Conservation (phyloP, 2,113 vertebrate genomes). For the Eonycteris spelaea region DNA sequence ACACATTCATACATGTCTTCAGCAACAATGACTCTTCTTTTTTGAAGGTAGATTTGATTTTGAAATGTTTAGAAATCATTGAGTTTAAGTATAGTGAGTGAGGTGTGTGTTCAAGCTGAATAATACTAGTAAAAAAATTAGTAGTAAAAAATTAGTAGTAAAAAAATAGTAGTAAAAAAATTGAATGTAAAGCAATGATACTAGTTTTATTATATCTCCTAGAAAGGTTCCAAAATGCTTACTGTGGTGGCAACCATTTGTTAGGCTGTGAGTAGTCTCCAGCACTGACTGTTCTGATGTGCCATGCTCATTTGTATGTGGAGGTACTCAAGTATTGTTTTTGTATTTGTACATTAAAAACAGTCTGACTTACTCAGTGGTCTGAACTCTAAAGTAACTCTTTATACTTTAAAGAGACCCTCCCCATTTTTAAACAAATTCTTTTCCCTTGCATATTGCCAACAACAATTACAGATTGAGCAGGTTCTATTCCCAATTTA, state of each 20-base stretch:
- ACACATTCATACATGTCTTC: not conserved
- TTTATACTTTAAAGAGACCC: too few species aligned
- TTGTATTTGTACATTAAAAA: too few species aligned
- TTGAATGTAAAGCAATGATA: not conserved
- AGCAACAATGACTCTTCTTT: not conserved
- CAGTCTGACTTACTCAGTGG: too few species aligned
- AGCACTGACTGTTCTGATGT: not conserved
- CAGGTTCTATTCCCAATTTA: too few species aligned
- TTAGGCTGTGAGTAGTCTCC: not conserved
- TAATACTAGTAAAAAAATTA: too few species aligned
- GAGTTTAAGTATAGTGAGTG: not conserved
- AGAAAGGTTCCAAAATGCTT: not conserved
- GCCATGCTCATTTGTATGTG: not conserved
- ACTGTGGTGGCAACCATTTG: not conserved
- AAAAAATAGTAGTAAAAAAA: too few species aligned
- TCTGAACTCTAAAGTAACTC: too few species aligned
- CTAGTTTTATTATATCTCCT: not conserved
- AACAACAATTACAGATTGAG: too few species aligned
- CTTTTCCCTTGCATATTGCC: too few species aligned
- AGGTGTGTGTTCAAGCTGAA: not conserved
- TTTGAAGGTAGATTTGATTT: constrained; percentile 13
- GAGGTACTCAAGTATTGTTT: not conserved
- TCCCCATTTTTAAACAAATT: too few species aligned
- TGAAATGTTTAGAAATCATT: not conserved
- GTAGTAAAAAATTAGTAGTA: too few species aligned